These are phyloP conservation scores for Lethenteron reissneri DNA, from an alignment of 2,113 vertebrate genomes.

Conservation along the genomic window DNA sequence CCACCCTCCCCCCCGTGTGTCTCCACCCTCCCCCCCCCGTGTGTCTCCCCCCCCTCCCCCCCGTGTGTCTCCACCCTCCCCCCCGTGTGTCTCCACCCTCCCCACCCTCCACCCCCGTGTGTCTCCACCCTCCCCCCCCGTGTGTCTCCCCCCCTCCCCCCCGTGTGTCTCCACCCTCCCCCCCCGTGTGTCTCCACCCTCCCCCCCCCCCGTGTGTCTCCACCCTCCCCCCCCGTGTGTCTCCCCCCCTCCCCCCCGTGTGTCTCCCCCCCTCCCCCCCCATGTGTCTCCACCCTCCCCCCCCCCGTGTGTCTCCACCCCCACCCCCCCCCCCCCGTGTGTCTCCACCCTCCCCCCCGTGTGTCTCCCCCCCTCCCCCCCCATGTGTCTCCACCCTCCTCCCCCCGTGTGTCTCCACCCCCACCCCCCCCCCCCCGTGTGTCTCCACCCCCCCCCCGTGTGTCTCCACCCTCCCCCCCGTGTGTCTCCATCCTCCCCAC, in stretches of 20 bases:
- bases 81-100: no score
- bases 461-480: neutral
- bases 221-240: neutral
- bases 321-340: neutral
- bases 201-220: no score
- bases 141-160: no score
- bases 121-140: no score
- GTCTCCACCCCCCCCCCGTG: neutral
- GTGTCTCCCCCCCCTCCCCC: no score
- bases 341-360: neutral
- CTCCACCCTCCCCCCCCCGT: no score
- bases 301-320: neutral
- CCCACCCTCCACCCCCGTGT: no score
- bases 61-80: no score
- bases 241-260: neutral
- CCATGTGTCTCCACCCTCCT: neutral
- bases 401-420: neutral
- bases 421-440: neutral
- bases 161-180: no score
- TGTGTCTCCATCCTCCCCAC: neutral
- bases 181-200: no score
- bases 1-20: no score
- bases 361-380: neutral
- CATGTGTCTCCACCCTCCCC: no score
- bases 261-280: neutral